phyloP scores from a whole-genome alignment of 2,113 vertebrate genomes.

The Paraplagusia blochii region DNA sequence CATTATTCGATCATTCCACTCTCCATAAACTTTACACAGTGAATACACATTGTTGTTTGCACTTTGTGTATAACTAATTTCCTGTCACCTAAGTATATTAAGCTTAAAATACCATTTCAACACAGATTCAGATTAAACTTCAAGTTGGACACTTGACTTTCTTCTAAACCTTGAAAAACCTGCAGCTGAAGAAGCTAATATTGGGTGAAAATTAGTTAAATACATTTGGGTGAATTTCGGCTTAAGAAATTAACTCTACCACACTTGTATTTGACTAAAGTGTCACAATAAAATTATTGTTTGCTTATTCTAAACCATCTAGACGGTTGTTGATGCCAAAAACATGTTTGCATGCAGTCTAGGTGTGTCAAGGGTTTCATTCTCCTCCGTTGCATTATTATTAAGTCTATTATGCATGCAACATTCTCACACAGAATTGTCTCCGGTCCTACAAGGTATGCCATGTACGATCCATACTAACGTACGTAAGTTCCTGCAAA shows the following conservation, averaged over 20 bases:
- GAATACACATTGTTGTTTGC: no score
- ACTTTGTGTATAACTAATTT: no score
- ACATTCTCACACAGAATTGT: background rate
- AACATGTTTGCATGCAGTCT: constrained; percentile 1
- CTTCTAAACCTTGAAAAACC: no score
- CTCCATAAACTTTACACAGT: no score
- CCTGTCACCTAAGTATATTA: no score
- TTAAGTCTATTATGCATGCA: constrained; percentile 21
- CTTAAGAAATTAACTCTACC: background rate
- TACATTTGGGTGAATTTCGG: background rate
- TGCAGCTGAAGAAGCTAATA: no score
- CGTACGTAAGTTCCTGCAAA: no score
- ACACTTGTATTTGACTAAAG: constrained; percentile 8
- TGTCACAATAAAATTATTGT: constrained; percentile 4
- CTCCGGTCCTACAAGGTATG: background rate
- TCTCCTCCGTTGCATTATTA: constrained; percentile 1
- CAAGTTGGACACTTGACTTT: no score
- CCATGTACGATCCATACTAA: no score
- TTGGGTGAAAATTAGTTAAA: background rate
- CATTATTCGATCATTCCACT: no score
- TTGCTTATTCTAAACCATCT: constrained; percentile 1
- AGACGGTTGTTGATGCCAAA: background rate
- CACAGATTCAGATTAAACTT: no score
- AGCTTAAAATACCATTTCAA: no score
- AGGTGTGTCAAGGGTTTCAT: constrained; percentile 18